Conservation (phyloP, 2,113 vertebrate genomes). For the Lonchura striata region DNA sequence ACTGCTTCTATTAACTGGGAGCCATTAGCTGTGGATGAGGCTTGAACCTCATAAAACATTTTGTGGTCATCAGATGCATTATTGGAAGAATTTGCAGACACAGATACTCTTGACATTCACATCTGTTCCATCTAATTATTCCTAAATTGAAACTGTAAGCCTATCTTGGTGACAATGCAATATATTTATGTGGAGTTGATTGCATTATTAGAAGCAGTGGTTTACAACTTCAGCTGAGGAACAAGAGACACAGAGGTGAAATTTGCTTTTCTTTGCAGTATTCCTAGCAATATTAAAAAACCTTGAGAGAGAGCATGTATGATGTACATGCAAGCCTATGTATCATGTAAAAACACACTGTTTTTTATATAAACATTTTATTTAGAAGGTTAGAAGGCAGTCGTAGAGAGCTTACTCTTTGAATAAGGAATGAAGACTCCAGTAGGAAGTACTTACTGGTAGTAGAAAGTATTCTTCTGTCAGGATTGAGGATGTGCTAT, state of each 20-base stretch:
- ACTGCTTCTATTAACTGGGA: slow-evolving; percentile 60
- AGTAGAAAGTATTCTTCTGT: not conserved
- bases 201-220: slow-evolving; percentile 24
- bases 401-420: not conserved
- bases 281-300: not conserved
- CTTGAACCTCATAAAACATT: slow-evolving; percentile 50
- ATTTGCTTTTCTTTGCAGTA: not conserved
- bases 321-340: not conserved
- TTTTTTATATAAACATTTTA: not conserved
- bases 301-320: not conserved
- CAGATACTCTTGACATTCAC: slow-evolving; percentile 43
- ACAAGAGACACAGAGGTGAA: not conserved
- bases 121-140: slow-evolving; percentile 49
- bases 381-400: not conserved
- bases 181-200: slow-evolving; percentile 41
- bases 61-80: slow-evolving; percentile 53
- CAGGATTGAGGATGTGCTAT: not conserved
- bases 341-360: not conserved
- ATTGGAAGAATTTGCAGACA: slow-evolving; percentile 47
- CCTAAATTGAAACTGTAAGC: slow-evolving; percentile 45
- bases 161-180: slow-evolving; percentile 43
- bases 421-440: not conserved
- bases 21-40: slow-evolving; percentile 64
- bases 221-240: slow-evolving; percentile 39
- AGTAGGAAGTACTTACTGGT: not conserved